Conservation (phyloP, 2,113 vertebrate genomes). For the human (Homo sapiens) region GRCh38 chr5:160498501-160499000, state of each 20-base stretch:
- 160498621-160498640: background rate
- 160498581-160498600: background rate
- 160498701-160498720: too few relatives aligned
- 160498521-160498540: background rate
- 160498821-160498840: rapidly evolving
- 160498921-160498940: background rate
- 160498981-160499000: background rate
- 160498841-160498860: background rate
- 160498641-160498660: too few relatives aligned
- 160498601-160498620: too few relatives aligned
- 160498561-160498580: background rate
- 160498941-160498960: background rate
- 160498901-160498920: background rate
- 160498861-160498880: background rate
- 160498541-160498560: too few relatives aligned
- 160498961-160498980: background rate
- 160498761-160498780: background rate
- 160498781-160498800: background rate
- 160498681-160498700: background rate
- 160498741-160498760: background rate
- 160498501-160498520: background rate
- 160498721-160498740: background rate
- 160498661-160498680: background rate
- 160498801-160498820: background rate
- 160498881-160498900: background rate